Conservation (phyloP, 2,797 vertebrate genomes). For the Melanotaenia trifasciata region DNA sequence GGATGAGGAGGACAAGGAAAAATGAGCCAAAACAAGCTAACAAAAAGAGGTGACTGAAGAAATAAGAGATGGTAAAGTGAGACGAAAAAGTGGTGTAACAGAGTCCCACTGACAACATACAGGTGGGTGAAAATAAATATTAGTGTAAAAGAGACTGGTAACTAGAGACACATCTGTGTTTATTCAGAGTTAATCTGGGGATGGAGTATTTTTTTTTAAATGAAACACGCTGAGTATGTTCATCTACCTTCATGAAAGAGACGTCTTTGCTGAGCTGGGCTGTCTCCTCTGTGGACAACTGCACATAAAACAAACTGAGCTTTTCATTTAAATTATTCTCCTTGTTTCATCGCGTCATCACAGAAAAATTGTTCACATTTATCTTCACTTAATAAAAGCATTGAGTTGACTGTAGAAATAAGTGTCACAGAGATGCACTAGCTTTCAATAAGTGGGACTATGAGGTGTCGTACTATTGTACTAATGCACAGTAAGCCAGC, state of each 20-base stretch:
- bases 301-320: constrained; percentile 32
- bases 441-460: constrained; percentile 25
- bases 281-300: constrained; percentile 75
- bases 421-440: constrained; percentile 12
- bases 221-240: constrained; percentile 7
- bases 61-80: constrained; percentile 32
- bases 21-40: not conserved
- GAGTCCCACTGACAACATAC: constrained; percentile 8
- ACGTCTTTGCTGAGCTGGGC: constrained; percentile 88
- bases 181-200: not conserved
- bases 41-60: constrained; percentile 27
- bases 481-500: constrained; percentile 45
- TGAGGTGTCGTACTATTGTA: constrained; percentile 38
- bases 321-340: not conserved
- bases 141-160: not conserved
- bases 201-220: not conserved
- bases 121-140: constrained; percentile 2
- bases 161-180: not conserved
- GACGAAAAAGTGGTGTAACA: constrained; percentile 10
- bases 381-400: constrained; percentile 24
- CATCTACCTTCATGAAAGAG: constrained; percentile 91
- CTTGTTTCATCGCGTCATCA: not conserved
- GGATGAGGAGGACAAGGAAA: not conserved
- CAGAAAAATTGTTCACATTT: constrained; percentile 6
- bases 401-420: not conserved